Percentiles rank a stretch among this genome's conserved stretches.
These are phyloP conservation scores for Hirtodrosophila alboralis DNA, from an alignment of 2,888 invertebrate genomes.

Conservation along the genomic window DNA sequence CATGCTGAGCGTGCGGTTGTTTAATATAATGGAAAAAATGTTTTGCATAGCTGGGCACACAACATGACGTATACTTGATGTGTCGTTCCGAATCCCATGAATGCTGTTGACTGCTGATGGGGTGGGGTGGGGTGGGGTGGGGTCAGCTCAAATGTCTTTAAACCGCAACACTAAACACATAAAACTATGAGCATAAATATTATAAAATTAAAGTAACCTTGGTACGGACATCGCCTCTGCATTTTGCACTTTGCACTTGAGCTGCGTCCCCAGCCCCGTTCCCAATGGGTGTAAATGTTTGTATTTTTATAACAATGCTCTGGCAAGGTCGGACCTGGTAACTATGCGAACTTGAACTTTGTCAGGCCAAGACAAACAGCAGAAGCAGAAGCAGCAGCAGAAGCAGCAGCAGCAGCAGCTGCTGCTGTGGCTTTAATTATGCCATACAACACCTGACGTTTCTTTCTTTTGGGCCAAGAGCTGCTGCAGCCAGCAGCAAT, in stretches of 20 bases:
- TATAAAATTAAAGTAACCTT: conserved; percentile 31
- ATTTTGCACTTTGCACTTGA: conserved; percentile 46
- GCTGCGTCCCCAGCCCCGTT: conserved; percentile 18
- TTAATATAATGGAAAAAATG: conserved; percentile 41
- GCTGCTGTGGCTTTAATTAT: conserved; percentile 50
- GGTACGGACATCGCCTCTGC: conserved; percentile 17
- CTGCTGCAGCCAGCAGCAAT: conserved; percentile 44
- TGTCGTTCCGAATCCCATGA: conserved; percentile 1
- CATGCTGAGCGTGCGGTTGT: conserved; percentile 26
- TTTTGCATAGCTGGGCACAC: conserved; percentile 45
- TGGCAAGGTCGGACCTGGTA: conserved; percentile 45
- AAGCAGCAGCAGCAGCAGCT: not conserved
- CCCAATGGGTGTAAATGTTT: conserved; percentile 12
- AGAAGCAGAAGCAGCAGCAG: not conserved
- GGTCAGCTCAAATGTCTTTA: conserved; percentile 24
- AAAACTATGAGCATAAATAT: conserved; percentile 25
- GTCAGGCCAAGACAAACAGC: conserved; percentile 45
- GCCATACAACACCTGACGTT: conserved; percentile 47
- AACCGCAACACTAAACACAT: conserved; percentile 20
- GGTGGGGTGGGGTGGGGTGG: too few relatives aligned
- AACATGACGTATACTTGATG: conserved; percentile 55
- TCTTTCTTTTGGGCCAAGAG: conserved; percentile 34
- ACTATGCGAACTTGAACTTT: conserved; percentile 56
- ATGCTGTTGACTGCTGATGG: conserved; percentile 2
- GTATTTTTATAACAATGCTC: conserved; percentile 30